phyloP scores from a whole-genome alignment of 2,888 invertebrate genomes.

The Cetonia aurata region DNA sequence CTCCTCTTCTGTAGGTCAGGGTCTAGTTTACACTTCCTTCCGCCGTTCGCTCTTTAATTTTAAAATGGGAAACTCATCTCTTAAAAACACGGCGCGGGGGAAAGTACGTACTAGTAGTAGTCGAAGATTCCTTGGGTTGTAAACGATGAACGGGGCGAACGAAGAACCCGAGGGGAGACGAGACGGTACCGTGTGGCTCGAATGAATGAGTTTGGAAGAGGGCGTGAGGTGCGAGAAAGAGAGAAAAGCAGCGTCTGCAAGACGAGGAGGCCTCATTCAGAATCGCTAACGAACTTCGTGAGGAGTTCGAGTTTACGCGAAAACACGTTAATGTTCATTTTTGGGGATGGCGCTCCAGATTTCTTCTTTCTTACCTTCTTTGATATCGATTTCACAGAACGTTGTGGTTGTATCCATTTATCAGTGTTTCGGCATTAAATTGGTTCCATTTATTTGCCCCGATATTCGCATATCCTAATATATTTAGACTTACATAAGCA shows the following conservation, averaged over 20 bases:
- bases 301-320: constrained; percentile 35
- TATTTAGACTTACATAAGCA: background rate
- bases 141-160: constrained; percentile 43
- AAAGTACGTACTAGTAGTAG: constrained; percentile 48
- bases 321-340: constrained; percentile 35
- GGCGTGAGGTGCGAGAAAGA: constrained; percentile 50
- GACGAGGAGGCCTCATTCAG: constrained; percentile 56
- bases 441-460: constrained; percentile 26
- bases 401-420: constrained; percentile 28
- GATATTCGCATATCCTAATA: constrained; percentile 2
- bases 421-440: constrained; percentile 34
- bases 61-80: constrained; percentile 66
- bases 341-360: constrained; percentile 18
- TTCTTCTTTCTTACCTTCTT: constrained; percentile 10
- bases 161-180: constrained; percentile 26
- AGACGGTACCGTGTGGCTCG: constrained; percentile 39
- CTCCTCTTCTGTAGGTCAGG: constrained; percentile 62
- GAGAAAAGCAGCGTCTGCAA: background rate
- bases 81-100: constrained; percentile 61
- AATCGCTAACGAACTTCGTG: constrained; percentile 58
- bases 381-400: constrained; percentile 15
- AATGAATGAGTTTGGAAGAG: constrained; percentile 56
- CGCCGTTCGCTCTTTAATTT: constrained; percentile 60
- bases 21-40: constrained; percentile 65
- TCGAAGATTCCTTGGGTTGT: constrained; percentile 50